phyloP scores from a whole-genome alignment of 2,113 vertebrate genomes.

The Ariopsis seemanni region DNA sequence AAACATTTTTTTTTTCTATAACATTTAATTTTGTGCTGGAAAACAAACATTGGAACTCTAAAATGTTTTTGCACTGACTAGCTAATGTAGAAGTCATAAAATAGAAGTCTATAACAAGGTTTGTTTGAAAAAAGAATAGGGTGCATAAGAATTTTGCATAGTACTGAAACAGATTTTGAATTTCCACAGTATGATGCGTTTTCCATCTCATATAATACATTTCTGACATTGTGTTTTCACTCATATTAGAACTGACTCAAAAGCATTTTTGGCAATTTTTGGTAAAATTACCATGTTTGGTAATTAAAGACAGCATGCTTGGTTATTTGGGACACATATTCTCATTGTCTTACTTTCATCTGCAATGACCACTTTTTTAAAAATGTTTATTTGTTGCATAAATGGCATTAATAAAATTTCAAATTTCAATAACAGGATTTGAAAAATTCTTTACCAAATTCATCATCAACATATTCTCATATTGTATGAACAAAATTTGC shows the following conservation, averaged over 20 bases:
- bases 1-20: too few relatives aligned
- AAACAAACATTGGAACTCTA: too few relatives aligned
- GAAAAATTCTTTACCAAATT: background rate
- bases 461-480: background rate
- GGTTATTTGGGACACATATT: background rate
- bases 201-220: background rate
- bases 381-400: background rate
- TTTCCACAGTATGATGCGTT: background rate
- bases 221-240: background rate
- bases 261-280: background rate
- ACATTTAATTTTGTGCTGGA: too few relatives aligned
- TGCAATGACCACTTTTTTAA: background rate
- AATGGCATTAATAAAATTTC: background rate
- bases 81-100: too few relatives aligned
- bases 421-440: background rate
- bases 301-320: background rate
- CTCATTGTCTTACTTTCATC: background rate
- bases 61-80: too few relatives aligned
- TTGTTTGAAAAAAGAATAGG: too few relatives aligned
- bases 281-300: background rate
- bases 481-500: background rate
- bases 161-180: background rate
- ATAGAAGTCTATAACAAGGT: too few relatives aligned
- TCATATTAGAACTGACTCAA: background rate
- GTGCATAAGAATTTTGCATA: too few relatives aligned